phyloP scores from a whole-genome alignment of 2,797 vertebrate species.

The Sparus aurata region DNA sequence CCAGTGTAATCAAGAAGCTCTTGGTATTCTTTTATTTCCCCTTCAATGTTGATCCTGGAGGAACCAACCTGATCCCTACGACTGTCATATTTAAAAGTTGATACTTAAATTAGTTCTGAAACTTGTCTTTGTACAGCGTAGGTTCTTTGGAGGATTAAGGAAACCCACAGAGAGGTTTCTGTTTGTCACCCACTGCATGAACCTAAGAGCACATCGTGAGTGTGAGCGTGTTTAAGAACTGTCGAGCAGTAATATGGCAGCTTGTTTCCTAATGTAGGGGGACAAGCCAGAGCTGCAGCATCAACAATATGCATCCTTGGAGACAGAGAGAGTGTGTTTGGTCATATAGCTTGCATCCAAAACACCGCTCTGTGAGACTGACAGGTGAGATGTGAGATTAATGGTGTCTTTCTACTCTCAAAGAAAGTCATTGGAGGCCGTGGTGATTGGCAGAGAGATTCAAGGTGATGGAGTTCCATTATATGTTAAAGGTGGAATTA shows the following conservation, averaged over 20 bases:
- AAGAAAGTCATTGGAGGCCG: constrained; percentile 50
- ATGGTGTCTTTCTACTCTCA: constrained; percentile 64
- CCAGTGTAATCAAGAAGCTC: constrained; percentile 32
- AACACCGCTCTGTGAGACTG: constrained; percentile 55
- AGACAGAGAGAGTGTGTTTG: constrained; percentile 43
- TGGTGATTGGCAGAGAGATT: constrained; percentile 44
- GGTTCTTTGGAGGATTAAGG: constrained; percentile 13
- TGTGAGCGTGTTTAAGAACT: constrained; percentile 15
- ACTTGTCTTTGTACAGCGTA: constrained; percentile 16
- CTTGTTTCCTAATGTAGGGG: not conserved
- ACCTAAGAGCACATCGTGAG: constrained; percentile 17
- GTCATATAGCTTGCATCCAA: constrained; percentile 50
- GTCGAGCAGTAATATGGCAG: constrained; percentile 36
- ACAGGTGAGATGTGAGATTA: constrained; percentile 70
- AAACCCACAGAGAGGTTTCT: constrained; percentile 28
- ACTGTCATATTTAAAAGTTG: constrained; percentile 48
- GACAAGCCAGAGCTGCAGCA: constrained; percentile 32
- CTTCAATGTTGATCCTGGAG: constrained; percentile 30
- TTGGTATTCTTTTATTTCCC: constrained; percentile 28
- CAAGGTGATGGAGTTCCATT: constrained; percentile 42
- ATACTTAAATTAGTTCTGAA: constrained; percentile 29
- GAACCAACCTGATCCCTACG: constrained; percentile 7
- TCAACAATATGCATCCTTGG: constrained; percentile 61
- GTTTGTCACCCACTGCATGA: constrained; percentile 28
- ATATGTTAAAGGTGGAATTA: constrained; percentile 57